phyloP scores from a whole-genome alignment of 2,888 invertebrate species.

The Apoda limacodes region DNA sequence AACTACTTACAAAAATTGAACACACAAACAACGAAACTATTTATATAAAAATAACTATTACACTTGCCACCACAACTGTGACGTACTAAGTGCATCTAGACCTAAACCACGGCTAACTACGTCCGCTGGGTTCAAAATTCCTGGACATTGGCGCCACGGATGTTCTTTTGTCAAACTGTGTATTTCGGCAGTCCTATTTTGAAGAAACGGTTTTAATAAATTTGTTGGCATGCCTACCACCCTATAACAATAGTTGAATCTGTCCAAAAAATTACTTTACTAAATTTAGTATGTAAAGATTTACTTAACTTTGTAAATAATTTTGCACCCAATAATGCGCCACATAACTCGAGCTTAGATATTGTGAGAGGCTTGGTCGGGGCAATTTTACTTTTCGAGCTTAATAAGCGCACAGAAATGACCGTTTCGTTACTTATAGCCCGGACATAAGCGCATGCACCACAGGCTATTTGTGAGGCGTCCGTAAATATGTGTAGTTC shows the following conservation, averaged over 20 bases:
- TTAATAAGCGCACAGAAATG: slow-evolving; percentile 16
- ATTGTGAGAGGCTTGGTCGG: slow-evolving; percentile 19
- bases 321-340: slow-evolving; percentile 16
- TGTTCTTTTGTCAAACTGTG: slow-evolving; percentile 12
- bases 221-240: slow-evolving; percentile 19
- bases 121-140: too few relatives aligned
- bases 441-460: slow-evolving; percentile 21
- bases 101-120: slow-evolving; percentile 4
- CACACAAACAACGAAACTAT: too few relatives aligned
- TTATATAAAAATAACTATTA: too few relatives aligned
- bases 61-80: slow-evolving; percentile 10
- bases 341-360: too few relatives aligned
- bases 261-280: slow-evolving; percentile 16
- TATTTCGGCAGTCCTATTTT: slow-evolving; percentile 18
- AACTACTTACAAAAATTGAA: too few relatives aligned
- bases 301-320: slow-evolving; percentile 14
- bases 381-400: slow-evolving; percentile 22
- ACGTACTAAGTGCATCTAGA: slow-evolving; percentile 1
- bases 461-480: slow-evolving; percentile 19
- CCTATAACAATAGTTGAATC: slow-evolving; percentile 22
- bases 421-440: slow-evolving; percentile 6
- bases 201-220: slow-evolving; percentile 20
- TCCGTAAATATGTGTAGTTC: slow-evolving; percentile 17
- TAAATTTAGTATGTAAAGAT: slow-evolving; percentile 11
- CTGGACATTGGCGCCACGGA: slow-evolving; percentile 6